Evolutionary conservation across 2,888 invertebrate genomes (phyloP).

Genomic region (Rotaria sp.): DNA sequence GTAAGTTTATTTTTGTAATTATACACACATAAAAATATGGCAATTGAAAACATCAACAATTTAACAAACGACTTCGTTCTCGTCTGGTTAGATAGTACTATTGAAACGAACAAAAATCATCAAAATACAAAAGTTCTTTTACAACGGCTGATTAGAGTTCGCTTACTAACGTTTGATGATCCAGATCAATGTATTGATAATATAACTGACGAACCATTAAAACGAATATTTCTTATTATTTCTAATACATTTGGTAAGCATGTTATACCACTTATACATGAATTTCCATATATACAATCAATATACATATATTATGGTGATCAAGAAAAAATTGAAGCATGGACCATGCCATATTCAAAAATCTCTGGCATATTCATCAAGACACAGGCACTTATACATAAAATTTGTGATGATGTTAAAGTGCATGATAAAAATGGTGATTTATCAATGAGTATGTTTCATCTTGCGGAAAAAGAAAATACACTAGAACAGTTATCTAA

Average conservation of each 20-base stretch:
- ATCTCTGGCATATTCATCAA: neutral
- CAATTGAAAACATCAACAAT: neutral
- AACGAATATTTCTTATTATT: neutral
- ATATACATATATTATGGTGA: neutral
- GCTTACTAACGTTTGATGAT: neutral
- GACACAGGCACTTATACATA: neutral
- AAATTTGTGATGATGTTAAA: neutral
- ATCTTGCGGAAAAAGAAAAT: neutral
- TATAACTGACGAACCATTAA: neutral
- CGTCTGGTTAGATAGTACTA: neutral
- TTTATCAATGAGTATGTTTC: constrained; percentile 11
- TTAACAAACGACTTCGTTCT: neutral
- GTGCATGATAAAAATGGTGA: no score
- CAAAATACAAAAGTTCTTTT: neutral
- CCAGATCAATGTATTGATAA: neutral
- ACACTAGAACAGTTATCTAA: neutral
- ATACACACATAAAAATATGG: no score
- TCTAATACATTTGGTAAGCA: neutral
- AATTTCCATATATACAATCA: neutral
- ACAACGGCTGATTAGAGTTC: neutral
- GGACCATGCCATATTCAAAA: neutral
- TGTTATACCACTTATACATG: neutral
- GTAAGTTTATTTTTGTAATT: no score
- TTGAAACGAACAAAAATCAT: neutral
- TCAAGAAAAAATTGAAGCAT: neutral